Percentiles rank a stretch among this genome's conserved stretches.
These are phyloP conservation scores for Mormyrops boulengeri DNA, from an alignment of 2,797 vertebrate species.

Conservation along the genomic window DNA sequence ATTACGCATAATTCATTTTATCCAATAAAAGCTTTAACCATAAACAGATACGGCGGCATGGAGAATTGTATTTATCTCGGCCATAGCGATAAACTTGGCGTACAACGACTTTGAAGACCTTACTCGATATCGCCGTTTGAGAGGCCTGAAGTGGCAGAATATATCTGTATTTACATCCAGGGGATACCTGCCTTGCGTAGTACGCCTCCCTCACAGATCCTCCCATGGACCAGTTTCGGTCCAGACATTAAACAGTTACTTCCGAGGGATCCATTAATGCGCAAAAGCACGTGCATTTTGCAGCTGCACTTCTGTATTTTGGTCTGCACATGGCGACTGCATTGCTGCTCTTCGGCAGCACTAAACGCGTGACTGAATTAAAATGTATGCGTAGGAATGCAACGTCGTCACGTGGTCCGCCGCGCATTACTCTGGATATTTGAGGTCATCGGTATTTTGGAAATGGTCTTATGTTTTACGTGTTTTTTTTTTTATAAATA, in stretches of 20 bases:
- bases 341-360: not conserved
- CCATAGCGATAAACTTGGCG: not conserved
- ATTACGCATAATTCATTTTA: not conserved
- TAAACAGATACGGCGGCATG: not conserved
- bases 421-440: not conserved
- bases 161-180: not conserved
- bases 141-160: not conserved
- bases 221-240: not conserved
- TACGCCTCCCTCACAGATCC: not conserved
- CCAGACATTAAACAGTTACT: not conserved
- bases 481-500: not conserved
- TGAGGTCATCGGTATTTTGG: not conserved
- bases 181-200: conserved; percentile 2
- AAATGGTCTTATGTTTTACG: not conserved
- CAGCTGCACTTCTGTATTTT: conserved; percentile 7
- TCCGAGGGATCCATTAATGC: not conserved
- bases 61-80: not conserved
- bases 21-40: not conserved
- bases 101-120: not conserved
- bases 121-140: not conserved
- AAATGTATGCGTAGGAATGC: not conserved
- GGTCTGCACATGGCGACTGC: not conserved
- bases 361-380: not conserved
- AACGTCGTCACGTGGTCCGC: not conserved
- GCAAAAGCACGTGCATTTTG: conserved; percentile 17